phyloP scores from a whole-genome alignment of 37 sponge, comb jelly and placozoan species.

The Bolinopsis microptera region DNA sequence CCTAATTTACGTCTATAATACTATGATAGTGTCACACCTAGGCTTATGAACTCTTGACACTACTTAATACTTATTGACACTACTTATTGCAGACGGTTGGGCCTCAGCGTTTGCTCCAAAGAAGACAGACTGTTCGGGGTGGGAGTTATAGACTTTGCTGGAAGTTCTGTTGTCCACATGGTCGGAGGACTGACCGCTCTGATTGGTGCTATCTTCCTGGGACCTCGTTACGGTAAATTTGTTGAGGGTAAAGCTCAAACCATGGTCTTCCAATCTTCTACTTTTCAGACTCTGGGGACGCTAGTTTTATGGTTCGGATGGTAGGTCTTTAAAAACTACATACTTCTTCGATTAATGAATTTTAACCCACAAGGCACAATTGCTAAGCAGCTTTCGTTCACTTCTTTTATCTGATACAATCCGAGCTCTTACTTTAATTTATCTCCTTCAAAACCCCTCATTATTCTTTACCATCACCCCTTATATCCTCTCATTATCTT shows the following conservation, averaged over 20 bases:
- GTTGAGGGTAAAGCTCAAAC: neutral
- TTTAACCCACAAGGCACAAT: too few relatives aligned
- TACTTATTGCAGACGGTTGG: neutral
- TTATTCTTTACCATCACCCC: too few relatives aligned
- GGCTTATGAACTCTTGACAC: too few relatives aligned
- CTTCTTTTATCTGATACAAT: too few relatives aligned
- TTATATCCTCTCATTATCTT: too few relatives aligned
- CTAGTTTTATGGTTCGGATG: constrained; percentile 1
- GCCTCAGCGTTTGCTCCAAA: neutral
- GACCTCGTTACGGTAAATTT: neutral
- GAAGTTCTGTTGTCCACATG: constrained; percentile 33
- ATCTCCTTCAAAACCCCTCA: too few relatives aligned
- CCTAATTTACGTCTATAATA: too few relatives aligned
- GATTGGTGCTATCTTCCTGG: neutral
- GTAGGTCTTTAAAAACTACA: neutral
- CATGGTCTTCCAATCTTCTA: neutral
- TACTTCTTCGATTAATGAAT: too few relatives aligned
- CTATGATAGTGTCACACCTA: too few relatives aligned
- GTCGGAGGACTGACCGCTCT: constrained; percentile 35
- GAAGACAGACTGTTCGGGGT: neutral
- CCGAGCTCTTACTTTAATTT: too few relatives aligned
- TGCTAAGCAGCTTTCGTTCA: too few relatives aligned
- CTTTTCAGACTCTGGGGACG: neutral
- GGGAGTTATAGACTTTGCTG: constrained; percentile 33
- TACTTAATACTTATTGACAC: too few relatives aligned